Conservation (phyloP, 2,797 vertebrate genomes). For the Alectoris magna region DNA sequence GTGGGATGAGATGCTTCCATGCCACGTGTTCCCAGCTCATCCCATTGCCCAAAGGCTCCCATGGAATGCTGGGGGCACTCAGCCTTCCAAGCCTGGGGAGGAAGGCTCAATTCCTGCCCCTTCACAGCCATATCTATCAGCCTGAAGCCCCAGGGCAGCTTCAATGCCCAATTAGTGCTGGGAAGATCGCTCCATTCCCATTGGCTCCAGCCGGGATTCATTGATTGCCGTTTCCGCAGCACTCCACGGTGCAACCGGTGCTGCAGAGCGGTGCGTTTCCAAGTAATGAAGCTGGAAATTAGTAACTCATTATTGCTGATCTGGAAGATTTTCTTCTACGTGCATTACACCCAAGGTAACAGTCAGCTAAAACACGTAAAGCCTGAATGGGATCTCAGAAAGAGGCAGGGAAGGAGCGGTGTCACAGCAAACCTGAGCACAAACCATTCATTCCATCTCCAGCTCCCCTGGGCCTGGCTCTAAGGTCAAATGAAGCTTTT, state of each 20-base stretch:
- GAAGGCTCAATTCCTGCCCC: background rate
- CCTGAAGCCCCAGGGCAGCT: background rate
- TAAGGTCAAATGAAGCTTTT: slow-evolving; percentile 59
- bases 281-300: background rate
- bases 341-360: background rate
- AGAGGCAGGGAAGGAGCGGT: background rate
- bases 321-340: background rate
- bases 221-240: background rate
- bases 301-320: background rate
- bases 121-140: background rate
- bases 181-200: background rate
- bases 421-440: background rate
- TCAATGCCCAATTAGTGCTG: accelerated
- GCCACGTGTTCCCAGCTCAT: accelerated
- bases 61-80: accelerated
- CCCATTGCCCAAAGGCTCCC: accelerated
- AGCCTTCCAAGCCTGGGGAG: accelerated
- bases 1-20: background rate
- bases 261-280: background rate
- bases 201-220: background rate
- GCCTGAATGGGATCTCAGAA: background rate
- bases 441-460: background rate
- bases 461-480: slow-evolving; percentile 13
- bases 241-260: background rate
- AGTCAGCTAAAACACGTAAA: background rate